phyloP scores from a whole-genome alignment of 1,140 invertebrate genomes.

The Pygmarrhopalites habei region DNA sequence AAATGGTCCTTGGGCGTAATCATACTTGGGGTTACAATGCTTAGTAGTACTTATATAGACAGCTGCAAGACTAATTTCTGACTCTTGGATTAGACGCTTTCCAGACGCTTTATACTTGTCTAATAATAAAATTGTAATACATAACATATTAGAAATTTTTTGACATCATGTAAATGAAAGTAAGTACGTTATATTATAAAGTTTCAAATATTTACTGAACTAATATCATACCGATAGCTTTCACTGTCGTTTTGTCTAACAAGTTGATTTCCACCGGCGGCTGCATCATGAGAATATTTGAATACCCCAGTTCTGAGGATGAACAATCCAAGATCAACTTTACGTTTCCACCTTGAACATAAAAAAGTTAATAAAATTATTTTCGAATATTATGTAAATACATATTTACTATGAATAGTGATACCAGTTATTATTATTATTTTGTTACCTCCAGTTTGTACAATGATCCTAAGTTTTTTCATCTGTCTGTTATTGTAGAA shows the following conservation, averaged over 20 bases:
- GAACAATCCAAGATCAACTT: conserved; percentile 47
- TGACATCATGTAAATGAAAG: too few relatives aligned
- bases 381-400: conserved; percentile 43
- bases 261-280: conserved; percentile 42
- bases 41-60: conserved; percentile 54
- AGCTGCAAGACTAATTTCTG: conserved; percentile 59
- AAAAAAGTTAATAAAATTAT: not conserved
- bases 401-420: not conserved
- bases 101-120: conserved; percentile 42
- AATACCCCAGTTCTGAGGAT: conserved; percentile 46
- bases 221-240: too few relatives aligned
- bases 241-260: conserved; percentile 36
- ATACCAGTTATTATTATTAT: not conserved
- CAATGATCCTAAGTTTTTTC: conserved; percentile 41
- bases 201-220: too few relatives aligned
- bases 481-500: conserved; percentile 55
- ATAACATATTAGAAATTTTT: conserved; percentile 46
- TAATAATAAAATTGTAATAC: not conserved
- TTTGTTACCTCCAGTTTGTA: conserved; percentile 23
- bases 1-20: not conserved
- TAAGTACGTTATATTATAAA: too few relatives aligned
- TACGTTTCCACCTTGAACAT: conserved; percentile 43
- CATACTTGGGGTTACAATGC: conserved; percentile 55
- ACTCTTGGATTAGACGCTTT: conserved; percentile 55
- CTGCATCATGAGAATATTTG: not conserved